Evolutionary conservation across 1,140 invertebrate species (phyloP), one percentile per base, ranked within the genome.

Genomic region (Melipona quadrifasciata): DNA sequence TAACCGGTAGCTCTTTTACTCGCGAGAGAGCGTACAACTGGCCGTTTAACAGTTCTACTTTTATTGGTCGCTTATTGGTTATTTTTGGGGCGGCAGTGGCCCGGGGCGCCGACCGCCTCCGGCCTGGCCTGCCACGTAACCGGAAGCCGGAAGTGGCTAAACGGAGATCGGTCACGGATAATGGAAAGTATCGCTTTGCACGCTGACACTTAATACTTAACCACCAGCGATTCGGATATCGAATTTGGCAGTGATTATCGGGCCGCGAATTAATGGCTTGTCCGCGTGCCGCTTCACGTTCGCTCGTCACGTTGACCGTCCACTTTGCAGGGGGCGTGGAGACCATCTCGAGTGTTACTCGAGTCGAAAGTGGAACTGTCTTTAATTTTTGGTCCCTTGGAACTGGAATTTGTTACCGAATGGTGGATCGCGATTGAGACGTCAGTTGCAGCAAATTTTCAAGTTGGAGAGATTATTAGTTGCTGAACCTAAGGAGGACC

Each of bases 1-100:
- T 94, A 95, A 94, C 94, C 94, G 92, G 94, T 94, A 95, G 94
- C 94, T 93, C 91, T 90, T 94, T 93, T 91, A 94, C 91, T 94
- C 91, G 91, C 90, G 85, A 82, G 85, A 89, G 85, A 89, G 74
- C 89, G 90, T 90, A 91, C 87, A 82, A 84, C 77, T 84, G 65
- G 88, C 86, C 91, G 90, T 91, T 92, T 88, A 91, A 91, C 90
- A 90, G 86, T 81, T 47, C 89, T 80, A 89, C 87, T 94, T 94
- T 94, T 94, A 94, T 94, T 93, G 93, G 92, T 85, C 90, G 92
- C 88, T 94, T 93, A 94, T 94, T 94, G 93, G 92, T 94, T 94
- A 93, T 93, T 94, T 94, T 94, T 94, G 88, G 88, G 80, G 83
- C 87, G 65, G 72, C 34, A 21, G 58, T 12, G 55, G 81, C 90